Conservation (phyloP, 1,140 invertebrate species). For the Lutraria rhynchaena region DNA sequence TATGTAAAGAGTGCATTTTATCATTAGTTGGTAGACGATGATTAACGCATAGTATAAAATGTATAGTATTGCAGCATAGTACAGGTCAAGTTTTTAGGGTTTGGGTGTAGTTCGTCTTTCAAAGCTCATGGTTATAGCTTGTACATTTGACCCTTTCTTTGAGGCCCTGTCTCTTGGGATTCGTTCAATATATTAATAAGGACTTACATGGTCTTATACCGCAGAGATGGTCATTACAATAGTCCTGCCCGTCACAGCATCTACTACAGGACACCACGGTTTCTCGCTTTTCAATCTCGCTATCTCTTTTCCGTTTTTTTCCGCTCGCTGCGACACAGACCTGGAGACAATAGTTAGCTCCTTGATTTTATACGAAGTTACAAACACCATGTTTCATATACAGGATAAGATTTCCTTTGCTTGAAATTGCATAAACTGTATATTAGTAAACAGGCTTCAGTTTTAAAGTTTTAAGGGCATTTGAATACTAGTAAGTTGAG, state of each 20-base stretch:
- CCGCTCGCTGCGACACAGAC: background rate
- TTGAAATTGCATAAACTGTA: background rate
- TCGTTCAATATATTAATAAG: no score
- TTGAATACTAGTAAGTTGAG: background rate
- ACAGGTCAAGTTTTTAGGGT: no score
- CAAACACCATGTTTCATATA: background rate
- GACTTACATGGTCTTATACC: conserved; percentile 8
- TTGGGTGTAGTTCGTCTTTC: no score
- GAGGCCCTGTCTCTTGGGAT: no score
- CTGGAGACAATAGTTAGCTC: background rate
- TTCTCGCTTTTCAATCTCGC: background rate
- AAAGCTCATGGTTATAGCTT: no score
- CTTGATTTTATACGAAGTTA: background rate
- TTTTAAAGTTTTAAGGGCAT: background rate
- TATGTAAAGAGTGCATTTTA: no score
- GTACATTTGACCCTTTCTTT: no score
- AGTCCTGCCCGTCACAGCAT: conserved; percentile 8
- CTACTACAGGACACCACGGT: background rate
- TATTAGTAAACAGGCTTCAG: background rate
- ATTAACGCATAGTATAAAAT: no score
- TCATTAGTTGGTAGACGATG: no score
- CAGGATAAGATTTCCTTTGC: background rate
- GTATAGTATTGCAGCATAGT: no score
- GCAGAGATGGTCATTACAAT: conserved; percentile 29
- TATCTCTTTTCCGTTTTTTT: background rate